phyloP scores from a whole-genome alignment of 2,797 vertebrate species.

The Tragopan temminckii region DNA sequence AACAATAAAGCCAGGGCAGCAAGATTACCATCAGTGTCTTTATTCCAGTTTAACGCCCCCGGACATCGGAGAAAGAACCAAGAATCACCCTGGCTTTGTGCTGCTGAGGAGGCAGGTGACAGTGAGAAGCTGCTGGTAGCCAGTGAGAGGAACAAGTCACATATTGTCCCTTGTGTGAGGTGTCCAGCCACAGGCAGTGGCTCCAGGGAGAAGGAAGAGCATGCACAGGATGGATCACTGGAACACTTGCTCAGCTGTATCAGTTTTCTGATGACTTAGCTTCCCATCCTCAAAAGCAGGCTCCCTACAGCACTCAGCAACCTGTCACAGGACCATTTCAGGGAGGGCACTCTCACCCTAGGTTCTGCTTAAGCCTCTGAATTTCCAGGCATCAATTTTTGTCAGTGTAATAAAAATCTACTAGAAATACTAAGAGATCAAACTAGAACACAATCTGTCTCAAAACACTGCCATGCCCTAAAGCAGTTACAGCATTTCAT shows the following conservation, averaged over 20 bases:
- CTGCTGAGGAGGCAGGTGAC: neutral
- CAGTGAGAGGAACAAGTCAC: neutral
- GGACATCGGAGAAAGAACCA: neutral
- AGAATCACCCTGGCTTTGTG: neutral
- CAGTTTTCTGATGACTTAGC: constrained; percentile 3
- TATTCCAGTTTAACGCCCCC: neutral
- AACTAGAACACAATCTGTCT: constrained; percentile 11
- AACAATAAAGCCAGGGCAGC: neutral
- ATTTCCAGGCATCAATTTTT: neutral
- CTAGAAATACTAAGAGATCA: neutral
- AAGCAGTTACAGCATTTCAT: neutral
- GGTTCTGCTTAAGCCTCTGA: neutral
- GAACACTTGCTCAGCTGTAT: neutral
- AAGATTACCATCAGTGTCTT: neutral
- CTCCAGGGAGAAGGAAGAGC: neutral
- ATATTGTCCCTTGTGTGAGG: neutral
- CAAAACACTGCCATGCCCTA: neutral
- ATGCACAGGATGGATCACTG: neutral
- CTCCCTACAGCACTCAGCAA: neutral
- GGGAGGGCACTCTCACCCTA: neutral
- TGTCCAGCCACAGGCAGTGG: neutral
- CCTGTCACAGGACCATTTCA: neutral
- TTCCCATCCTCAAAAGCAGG: neutral
- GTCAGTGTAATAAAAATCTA: neutral
- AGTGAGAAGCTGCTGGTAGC: rapidly evolving